phyloP scores from a whole-genome alignment of 1,140 invertebrate species.

The Pectinophora gossypiella region DNA sequence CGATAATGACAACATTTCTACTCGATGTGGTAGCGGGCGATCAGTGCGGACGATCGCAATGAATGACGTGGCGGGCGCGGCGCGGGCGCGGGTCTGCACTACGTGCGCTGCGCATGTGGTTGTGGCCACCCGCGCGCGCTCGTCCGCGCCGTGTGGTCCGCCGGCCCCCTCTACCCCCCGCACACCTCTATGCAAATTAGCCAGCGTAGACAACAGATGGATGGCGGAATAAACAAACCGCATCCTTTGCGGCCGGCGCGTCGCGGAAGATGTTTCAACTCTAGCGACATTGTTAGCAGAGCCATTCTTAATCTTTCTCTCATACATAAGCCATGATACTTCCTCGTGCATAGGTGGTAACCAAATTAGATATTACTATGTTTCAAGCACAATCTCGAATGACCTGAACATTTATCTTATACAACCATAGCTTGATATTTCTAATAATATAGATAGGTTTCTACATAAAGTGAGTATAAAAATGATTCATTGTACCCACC shows the following conservation, averaged over 20 bases:
- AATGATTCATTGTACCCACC: too few relatives aligned
- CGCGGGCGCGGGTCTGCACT: slow-evolving; percentile 27
- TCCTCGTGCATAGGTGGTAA: too few relatives aligned
- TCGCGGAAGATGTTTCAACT: slow-evolving; percentile 6
- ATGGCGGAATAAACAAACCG: slow-evolving; percentile 71
- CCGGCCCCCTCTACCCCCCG: slow-evolving; percentile 19
- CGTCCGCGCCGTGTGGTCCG: slow-evolving; percentile 62
- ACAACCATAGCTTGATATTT: too few relatives aligned
- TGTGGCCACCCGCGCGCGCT: slow-evolving; percentile 64
- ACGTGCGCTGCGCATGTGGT: slow-evolving; percentile 61
- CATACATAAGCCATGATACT: neutral
- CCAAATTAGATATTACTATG: too few relatives aligned
- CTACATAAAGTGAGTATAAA: too few relatives aligned
- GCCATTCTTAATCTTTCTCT: neutral
- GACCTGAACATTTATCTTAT: too few relatives aligned
- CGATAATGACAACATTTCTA: slow-evolving; percentile 69
- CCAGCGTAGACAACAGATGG: slow-evolving; percentile 72
- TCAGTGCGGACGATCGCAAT: slow-evolving; percentile 63
- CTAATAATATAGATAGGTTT: too few relatives aligned
- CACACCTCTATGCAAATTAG: slow-evolving; percentile 72
- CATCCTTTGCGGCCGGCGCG: slow-evolving; percentile 50
- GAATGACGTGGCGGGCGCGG: slow-evolving; percentile 59
- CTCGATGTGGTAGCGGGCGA: slow-evolving; percentile 58
- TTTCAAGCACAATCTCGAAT: too few relatives aligned
- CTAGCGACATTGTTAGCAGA: slow-evolving; percentile 18